Percentiles rank a stretch among this genome's conserved stretches.
phyloP scores from a whole-genome alignment of 1,140 invertebrate species.

The Procambarus clarkii region DNA sequence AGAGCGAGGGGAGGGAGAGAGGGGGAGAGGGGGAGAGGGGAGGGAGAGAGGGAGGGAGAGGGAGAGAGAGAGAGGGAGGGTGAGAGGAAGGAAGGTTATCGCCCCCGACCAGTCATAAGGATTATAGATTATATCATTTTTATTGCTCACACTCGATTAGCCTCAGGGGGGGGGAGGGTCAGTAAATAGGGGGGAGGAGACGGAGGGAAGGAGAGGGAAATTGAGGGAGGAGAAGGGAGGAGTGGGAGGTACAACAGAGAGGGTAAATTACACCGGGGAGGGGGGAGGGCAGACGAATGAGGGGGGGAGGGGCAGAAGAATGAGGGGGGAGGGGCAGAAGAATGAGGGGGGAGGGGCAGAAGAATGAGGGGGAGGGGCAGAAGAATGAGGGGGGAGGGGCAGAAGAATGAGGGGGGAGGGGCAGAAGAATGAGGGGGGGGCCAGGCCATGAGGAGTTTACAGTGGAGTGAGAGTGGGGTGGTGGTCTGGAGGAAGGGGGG shows the following conservation, averaged over 20 bases:
- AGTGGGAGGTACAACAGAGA: background rate
- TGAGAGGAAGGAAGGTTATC: background rate
- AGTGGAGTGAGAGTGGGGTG: background rate
- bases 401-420: background rate
- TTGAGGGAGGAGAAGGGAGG: background rate
- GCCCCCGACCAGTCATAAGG: background rate
- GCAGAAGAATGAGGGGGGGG: background rate
- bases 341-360: background rate
- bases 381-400: background rate
- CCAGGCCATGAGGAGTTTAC: background rate
- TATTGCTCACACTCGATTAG: slow-evolving; percentile 19
- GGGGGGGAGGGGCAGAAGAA: background rate
- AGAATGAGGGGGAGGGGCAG: background rate
- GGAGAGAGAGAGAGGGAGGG: background rate
- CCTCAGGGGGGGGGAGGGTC: background rate
- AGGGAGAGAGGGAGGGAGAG: background rate
- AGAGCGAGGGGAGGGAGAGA: background rate
- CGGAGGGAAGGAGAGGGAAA: background rate
- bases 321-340: background rate
- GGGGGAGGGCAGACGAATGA: background rate
- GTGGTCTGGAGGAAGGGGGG: background rate
- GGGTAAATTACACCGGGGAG: background rate
- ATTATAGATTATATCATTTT: slow-evolving; percentile 19
- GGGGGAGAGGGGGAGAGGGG: background rate
- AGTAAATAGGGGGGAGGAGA: background rate